Percentiles rank a stretch among this genome's conserved stretches.
These are phyloP conservation scores for Alosa sapidissima DNA, from an alignment of 2,797 vertebrate species.

Conservation along the genomic window DNA sequence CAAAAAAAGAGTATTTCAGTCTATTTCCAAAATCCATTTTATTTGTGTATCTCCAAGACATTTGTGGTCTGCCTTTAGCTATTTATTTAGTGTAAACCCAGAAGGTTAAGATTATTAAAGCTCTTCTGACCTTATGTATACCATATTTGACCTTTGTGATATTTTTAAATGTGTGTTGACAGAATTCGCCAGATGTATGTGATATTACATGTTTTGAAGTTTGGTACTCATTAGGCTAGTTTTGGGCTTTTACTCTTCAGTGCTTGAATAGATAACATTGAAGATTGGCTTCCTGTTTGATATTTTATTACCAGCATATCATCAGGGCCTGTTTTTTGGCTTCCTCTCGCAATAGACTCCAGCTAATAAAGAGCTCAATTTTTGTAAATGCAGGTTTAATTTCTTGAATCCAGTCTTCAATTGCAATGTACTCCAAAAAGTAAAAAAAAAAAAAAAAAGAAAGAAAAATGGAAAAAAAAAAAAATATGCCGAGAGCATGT, in stretches of 20 bases:
- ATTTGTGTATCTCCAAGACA: not conserved
- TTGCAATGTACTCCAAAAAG: slow-evolving; percentile 40
- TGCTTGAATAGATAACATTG: not conserved
- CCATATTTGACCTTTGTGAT: not conserved
- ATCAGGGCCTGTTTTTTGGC: not conserved
- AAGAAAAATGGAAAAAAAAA: slow-evolving; percentile 27
- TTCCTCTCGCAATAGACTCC: not conserved
- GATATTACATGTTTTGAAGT: not conserved
- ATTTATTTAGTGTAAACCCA: too few relatives aligned
- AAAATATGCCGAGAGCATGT: slow-evolving; percentile 67
- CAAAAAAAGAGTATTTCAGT: not conserved
- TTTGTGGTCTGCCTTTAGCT: too few relatives aligned
- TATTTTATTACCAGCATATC: not conserved
- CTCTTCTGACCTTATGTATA: too few relatives aligned
- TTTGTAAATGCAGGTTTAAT: slow-evolving; percentile 65
- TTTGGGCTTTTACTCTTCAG: not conserved
- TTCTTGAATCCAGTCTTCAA: slow-evolving; percentile 68
- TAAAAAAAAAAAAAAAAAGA: not conserved
- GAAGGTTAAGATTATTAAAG: too few relatives aligned
- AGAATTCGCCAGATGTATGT: not conserved
- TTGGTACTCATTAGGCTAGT: not conserved
- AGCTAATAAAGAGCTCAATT: not conserved
- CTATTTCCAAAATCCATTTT: not conserved
- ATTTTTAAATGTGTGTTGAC: not conserved
- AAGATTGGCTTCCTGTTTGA: not conserved